A percentile compares a stretch with the other conserved stretches of the same genome.
Evolutionary conservation across 1,140 invertebrate species (phyloP).

Genomic region (Bathynomus jamesi): DNA sequence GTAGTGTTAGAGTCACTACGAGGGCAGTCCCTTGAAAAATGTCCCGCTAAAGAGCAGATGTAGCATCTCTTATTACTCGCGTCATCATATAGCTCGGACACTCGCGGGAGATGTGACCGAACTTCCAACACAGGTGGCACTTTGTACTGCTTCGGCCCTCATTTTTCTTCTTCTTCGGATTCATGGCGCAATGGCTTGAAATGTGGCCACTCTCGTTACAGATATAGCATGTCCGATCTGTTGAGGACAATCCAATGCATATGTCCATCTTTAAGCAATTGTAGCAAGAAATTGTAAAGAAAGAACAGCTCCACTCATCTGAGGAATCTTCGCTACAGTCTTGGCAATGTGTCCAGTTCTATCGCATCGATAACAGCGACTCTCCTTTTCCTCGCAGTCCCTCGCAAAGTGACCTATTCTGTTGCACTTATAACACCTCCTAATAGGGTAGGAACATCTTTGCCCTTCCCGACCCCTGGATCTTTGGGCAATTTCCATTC

Average conservation of each 20-base stretch:
- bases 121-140: conserved; percentile 81
- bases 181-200: conserved; percentile 75
- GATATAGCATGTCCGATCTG: conserved; percentile 53
- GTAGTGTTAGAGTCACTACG: conserved; percentile 45
- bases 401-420: conserved; percentile 50
- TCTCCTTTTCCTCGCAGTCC: conserved; percentile 47
- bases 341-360: conserved; percentile 79
- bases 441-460: conserved; percentile 13
- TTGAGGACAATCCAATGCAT: conserved; percentile 44
- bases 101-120: conserved; percentile 76
- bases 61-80: conserved; percentile 58
- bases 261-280: conserved; percentile 41
- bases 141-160: conserved; percentile 59
- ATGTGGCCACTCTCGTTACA: conserved; percentile 76
- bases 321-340: conserved; percentile 79
- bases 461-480: conserved; percentile 24
- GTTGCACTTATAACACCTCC: conserved; percentile 77
- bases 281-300: conserved; percentile 41
- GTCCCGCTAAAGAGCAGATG: conserved; percentile 78
- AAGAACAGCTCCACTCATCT: conserved; percentile 44
- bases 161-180: conserved; percentile 38
- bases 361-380: conserved; percentile 83
- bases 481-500: conserved; percentile 19
- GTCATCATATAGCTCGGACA: conserved; percentile 56
- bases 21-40: conserved; percentile 77